Evolutionary conservation across 2,888 invertebrate genomes (phyloP).

Genomic region (Apomyelois bistriatella): DNA sequence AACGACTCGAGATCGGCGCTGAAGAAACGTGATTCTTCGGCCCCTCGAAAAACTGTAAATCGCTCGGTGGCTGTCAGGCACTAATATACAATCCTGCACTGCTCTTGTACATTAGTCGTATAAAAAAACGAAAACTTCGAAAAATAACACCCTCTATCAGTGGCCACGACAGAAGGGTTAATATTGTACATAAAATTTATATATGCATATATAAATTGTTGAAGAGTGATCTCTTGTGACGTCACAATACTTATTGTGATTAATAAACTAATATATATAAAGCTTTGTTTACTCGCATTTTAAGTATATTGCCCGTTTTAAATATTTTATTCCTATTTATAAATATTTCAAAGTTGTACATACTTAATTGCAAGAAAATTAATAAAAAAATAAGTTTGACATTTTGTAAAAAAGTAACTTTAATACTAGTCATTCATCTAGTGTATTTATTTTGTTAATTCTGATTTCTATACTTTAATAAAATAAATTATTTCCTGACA

Average conservation of each 20-base stretch:
- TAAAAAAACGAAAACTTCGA: constrained; percentile 48
- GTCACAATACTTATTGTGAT: constrained; percentile 75
- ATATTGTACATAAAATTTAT: constrained; percentile 49
- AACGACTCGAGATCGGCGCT: constrained; percentile 71
- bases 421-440: constrained; percentile 78
- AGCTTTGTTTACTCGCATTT: constrained; percentile 64
- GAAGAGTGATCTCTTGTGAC: constrained; percentile 76
- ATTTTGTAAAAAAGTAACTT: constrained; percentile 59
- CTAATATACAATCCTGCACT: constrained; percentile 58
- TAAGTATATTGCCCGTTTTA: constrained; percentile 56
- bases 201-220: constrained; percentile 75
- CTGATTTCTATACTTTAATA: constrained; percentile 23
- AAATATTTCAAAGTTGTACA: constrained; percentile 37
- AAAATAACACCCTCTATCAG: constrained; percentile 64
- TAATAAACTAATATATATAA: constrained; percentile 38
- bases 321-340: constrained; percentile 38
- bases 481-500: constrained; percentile 21
- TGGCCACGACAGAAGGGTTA: constrained; percentile 70
- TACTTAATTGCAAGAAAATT: constrained; percentile 39
- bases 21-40: constrained; percentile 40
- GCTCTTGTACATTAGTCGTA: constrained; percentile 65
- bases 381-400: constrained; percentile 49
- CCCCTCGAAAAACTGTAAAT: constrained; percentile 62
- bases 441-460: constrained; percentile 68
- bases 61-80: constrained; percentile 72